These are phyloP conservation scores for Sebastiscus albofasciatus DNA, from an alignment of 2,797 vertebrate genomes.

Conservation along the genomic window DNA sequence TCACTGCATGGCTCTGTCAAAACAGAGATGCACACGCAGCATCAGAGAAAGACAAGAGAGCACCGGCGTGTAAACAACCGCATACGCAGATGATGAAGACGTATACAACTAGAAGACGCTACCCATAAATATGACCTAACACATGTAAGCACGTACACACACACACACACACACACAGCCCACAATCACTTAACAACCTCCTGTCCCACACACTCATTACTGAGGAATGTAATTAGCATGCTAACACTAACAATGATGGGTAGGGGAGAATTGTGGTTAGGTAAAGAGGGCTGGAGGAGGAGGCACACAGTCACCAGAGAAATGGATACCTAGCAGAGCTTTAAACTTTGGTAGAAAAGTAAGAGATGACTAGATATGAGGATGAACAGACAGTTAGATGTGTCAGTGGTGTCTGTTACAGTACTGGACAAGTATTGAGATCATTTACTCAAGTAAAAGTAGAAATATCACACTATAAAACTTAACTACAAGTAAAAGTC, in stretches of 20 bases:
- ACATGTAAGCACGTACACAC: conserved; percentile 10
- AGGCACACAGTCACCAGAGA: neutral
- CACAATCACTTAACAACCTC: conserved; percentile 28
- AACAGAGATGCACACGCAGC: neutral
- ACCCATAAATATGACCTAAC: conserved; percentile 45
- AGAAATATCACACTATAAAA: too few species aligned
- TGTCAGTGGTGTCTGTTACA: neutral
- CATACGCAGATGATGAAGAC: conserved; percentile 40
- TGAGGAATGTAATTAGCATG: conserved; percentile 71
- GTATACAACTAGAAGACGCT: conserved; percentile 42
- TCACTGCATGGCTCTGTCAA: conserved; percentile 4
- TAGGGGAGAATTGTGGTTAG: conserved; percentile 44
- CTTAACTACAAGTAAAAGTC: too few species aligned
- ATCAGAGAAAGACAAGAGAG: neutral
- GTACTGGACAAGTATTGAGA: neutral
- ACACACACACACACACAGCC: conserved; percentile 15
- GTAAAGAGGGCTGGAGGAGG: conserved; percentile 20
- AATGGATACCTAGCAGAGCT: neutral
- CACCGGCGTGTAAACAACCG: conserved; percentile 41
- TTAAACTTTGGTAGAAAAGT: neutral
- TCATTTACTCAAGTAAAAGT: too few species aligned
- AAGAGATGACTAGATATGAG: neutral
- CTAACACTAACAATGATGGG: conserved; percentile 54
- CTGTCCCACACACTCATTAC: conserved; percentile 64
- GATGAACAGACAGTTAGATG: neutral